Conservation (phyloP, 1,140 invertebrate species). For the Cotesia vestalis region DNA sequence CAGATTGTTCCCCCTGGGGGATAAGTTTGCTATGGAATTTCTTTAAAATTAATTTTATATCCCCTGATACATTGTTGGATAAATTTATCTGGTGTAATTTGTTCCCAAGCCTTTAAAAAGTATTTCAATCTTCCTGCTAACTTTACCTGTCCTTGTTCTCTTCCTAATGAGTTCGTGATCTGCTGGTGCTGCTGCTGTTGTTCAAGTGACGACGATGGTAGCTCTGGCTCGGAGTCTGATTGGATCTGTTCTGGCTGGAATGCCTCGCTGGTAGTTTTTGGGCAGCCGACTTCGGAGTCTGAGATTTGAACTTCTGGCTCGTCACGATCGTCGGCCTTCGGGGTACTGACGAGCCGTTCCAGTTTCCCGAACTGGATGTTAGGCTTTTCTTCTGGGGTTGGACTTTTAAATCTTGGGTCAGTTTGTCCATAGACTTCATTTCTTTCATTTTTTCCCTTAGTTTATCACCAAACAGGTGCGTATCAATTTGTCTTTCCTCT, state of each 20-base stretch:
- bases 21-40: not conserved
- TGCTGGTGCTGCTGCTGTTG: not conserved
- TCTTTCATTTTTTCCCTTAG: conserved; percentile 29
- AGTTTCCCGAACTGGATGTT: conserved; percentile 13
- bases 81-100: conserved; percentile 17
- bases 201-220: not conserved
- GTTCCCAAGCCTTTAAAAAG: conserved; percentile 12
- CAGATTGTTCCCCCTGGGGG: not conserved
- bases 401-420: conserved; percentile 15
- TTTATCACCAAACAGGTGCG: conserved; percentile 19
- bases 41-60: conserved; percentile 14
- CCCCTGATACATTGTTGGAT: conserved; percentile 19
- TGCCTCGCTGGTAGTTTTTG: not conserved
- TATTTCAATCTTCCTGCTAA: not conserved
- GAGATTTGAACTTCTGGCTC: conserved; percentile 9
- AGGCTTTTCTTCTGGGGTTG: not conserved
- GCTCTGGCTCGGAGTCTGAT: conserved; percentile 12
- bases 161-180: conserved; percentile 50
- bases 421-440: conserved; percentile 16
- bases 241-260: not conserved
- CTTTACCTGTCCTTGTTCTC: conserved; percentile 5
- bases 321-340: conserved; percentile 13
- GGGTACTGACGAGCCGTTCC: conserved; percentile 16
- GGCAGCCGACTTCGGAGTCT: not conserved
- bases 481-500: conserved; percentile 9